Evolutionary conservation across 2,797 vertebrate species (phyloP), one percentile per base, ranked within the genome.

Genomic region (Philypnodon macrostomus): DNA sequence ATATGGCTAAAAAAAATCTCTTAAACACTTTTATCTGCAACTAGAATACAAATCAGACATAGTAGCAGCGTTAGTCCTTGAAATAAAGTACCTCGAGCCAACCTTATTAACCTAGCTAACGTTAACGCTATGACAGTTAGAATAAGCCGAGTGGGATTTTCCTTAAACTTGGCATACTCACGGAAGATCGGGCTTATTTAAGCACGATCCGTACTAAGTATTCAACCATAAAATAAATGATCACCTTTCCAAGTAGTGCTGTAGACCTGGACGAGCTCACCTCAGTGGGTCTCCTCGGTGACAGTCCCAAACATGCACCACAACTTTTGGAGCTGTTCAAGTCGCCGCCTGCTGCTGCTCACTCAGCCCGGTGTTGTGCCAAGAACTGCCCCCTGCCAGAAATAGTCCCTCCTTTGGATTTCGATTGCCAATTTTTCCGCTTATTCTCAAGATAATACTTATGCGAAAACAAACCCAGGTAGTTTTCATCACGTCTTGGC

Each of bases 341-440:
- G 70, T 73, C 76, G 12, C 75, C 66, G 75, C 75, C 67, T 60
- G 66, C 4, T 2, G 31, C n/a, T n/a, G n/a, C n/a, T n/a, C n/a
- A n/a, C n/a, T n/a, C n/a, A n/a, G n/a, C n/a, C n/a, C n/a, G n/a
- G n/a, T n/a, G n/a, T n/a, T n/a, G n/a, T n/a, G n/a, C n/a, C n/a
- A n/a, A n/a, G n/a, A 50, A 48, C 4, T 11, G 2, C 0, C 0
- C 0, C 10, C 2, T n/a, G n/a, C 2, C 2, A 2, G 9, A 5
- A 4, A 4, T 12, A n/a, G n/a, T n/a, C n/a, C n/a, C n/a, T n/a
- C n/a, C n/a, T n/a, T n/a, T n/a, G n/a, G n/a, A n/a, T n/a, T n/a
- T n/a, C n/a, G n/a, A n/a, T n/a, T n/a, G n/a, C n/a, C n/a, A n/a
- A n/a, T n/a, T n/a, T n/a, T n/a, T n/a, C n/a, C n/a, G n/a, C n/a